phyloP scores from a whole-genome alignment of 2,888 invertebrate species.

The Limnephilus auricula region DNA sequence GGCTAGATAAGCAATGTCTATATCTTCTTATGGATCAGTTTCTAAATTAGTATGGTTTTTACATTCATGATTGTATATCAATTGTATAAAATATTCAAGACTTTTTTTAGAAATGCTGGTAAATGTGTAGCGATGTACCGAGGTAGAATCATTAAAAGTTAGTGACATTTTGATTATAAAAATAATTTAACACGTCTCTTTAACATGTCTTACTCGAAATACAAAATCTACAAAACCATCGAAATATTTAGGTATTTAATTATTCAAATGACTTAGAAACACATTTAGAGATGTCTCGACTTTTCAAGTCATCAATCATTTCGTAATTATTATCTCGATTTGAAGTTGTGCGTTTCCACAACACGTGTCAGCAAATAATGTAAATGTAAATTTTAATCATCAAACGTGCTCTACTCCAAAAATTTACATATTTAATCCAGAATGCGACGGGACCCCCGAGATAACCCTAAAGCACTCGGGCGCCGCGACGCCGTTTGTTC shows the following conservation, averaged over 20 bases:
- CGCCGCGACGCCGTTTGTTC: neutral
- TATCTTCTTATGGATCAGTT: too few species aligned
- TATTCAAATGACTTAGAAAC: neutral
- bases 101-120: too few species aligned
- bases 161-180: too few species aligned
- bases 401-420: neutral
- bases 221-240: too few species aligned
- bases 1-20: too few species aligned
- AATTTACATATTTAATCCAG: neutral
- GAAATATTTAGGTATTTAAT: neutral
- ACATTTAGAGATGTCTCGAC: neutral
- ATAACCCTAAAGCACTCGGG: neutral
- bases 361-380: neutral
- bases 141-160: too few species aligned
- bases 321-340: neutral
- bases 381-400: neutral
- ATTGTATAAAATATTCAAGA: too few species aligned
- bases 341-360: neutral
- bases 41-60: too few species aligned
- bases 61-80: too few species aligned
- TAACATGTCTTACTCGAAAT: too few species aligned
- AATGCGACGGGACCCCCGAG: neutral
- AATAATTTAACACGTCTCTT: too few species aligned
- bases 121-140: too few species aligned
- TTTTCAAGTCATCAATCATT: neutral